These are phyloP conservation scores for Merops nubicus DNA, from an alignment of 2,113 vertebrate genomes.

Conservation along the genomic window DNA sequence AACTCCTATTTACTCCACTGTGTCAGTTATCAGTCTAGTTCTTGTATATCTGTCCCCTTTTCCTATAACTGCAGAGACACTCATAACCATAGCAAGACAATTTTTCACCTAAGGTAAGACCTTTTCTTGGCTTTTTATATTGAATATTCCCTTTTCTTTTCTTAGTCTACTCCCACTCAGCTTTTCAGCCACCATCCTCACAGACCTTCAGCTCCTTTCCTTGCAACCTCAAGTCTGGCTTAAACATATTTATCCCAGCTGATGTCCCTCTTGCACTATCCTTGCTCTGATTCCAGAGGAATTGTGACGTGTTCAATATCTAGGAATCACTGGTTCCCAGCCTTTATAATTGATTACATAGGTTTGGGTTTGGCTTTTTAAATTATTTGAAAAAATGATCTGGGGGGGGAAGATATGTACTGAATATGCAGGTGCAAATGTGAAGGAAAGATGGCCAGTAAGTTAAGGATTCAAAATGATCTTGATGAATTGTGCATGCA, in stretches of 20 bases:
- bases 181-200: background rate
- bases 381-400: background rate
- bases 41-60: background rate
- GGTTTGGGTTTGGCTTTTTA: background rate
- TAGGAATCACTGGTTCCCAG: background rate
- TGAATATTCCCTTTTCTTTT: background rate
- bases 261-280: background rate
- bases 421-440: background rate
- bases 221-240: constrained; percentile 21
- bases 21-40: background rate
- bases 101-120: background rate
- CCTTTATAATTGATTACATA: background rate
- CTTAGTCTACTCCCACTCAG: background rate
- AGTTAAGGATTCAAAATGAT: background rate
- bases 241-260: background rate
- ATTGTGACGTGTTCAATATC: background rate
- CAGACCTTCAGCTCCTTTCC: constrained; percentile 15
- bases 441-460: background rate
- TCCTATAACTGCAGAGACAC: background rate
- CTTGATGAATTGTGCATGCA: background rate
- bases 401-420: background rate
- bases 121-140: background rate
- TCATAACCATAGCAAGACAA: background rate
- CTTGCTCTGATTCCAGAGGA: constrained; percentile 51
- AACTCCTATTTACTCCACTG: background rate